These are phyloP conservation scores for Galagoides demidoff DNA, from an alignment of 2,797 vertebrate species.

Conservation along the genomic window DNA sequence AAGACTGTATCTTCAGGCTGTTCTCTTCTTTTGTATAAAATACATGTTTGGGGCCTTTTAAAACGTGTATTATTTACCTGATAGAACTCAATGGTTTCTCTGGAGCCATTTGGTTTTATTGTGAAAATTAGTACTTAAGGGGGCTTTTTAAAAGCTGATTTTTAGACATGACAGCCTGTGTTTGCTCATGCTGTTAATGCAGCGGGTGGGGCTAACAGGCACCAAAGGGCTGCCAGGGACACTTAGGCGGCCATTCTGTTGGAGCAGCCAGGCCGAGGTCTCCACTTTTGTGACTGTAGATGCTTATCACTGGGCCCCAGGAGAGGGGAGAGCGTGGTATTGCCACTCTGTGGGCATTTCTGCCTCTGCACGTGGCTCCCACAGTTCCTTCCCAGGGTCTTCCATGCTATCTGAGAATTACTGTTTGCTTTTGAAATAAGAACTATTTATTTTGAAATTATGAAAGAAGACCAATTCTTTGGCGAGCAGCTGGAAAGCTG, in stretches of 20 bases:
- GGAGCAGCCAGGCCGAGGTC: not conserved
- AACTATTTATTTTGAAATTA: not conserved
- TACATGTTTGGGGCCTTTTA: constrained; percentile 75
- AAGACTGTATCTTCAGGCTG: constrained; percentile 57
- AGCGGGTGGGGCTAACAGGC: constrained; percentile 49
- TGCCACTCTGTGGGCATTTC: not conserved
- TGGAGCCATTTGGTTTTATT: constrained; percentile 69
- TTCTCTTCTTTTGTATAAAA: constrained; percentile 61
- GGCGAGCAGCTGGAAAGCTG: not conserved
- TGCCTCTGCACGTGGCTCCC: not conserved
- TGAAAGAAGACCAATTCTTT: not conserved
- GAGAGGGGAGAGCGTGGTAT: not conserved
- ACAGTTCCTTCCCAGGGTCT: not conserved
- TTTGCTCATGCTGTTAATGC: constrained; percentile 52
- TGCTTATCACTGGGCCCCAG: fast-evolving
- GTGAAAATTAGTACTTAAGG: constrained; percentile 67
- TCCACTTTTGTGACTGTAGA: not conserved
- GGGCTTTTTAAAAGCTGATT: constrained; percentile 29
- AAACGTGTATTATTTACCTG: constrained; percentile 80
- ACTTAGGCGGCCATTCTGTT: constrained; percentile 32
- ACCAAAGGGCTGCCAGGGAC: constrained; percentile 52
- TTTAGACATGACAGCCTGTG: constrained; percentile 56
- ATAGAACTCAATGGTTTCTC: constrained; percentile 78
- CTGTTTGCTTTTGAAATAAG: constrained; percentile 9
- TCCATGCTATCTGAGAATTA: not conserved